Evolutionary conservation across 2,113 vertebrate genomes (phyloP).

Genomic region (Hemiprocne comata): DNA sequence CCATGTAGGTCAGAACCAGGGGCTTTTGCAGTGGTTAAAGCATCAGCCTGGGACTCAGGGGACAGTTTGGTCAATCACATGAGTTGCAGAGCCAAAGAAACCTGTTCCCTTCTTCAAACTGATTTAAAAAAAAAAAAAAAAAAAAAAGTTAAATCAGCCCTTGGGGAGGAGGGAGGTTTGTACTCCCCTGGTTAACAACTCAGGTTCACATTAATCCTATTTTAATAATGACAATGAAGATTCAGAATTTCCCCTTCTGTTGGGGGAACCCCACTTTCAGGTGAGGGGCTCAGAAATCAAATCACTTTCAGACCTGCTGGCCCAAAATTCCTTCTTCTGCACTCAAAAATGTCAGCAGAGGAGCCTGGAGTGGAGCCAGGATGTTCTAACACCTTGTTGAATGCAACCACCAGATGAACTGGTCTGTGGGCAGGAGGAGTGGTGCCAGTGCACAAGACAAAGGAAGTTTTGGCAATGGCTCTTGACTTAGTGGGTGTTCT

Average conservation of each 20-base stretch:
- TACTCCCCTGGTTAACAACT: neutral
- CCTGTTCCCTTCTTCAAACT: neutral
- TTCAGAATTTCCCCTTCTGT: neutral
- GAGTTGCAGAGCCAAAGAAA: neutral
- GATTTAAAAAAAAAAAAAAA: neutral
- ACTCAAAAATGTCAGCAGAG: neutral
- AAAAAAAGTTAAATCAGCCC: neutral
- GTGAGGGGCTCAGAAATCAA: neutral
- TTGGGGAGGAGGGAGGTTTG: neutral
- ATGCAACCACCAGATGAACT: neutral
- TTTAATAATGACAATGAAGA: neutral
- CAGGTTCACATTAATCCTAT: neutral
- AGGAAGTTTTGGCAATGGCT: neutral
- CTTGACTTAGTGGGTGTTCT: neutral
- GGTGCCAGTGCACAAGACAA: neutral
- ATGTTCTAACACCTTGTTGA: accelerated
- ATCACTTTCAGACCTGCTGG: neutral
- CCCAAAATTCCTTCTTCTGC: neutral
- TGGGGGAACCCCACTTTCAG: neutral
- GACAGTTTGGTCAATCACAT: neutral
- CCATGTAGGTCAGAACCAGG: neutral
- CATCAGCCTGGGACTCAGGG: neutral
- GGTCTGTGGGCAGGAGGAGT: neutral
- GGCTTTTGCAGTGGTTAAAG: neutral
- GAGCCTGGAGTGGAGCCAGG: neutral